A percentile compares a stretch with the other conserved stretches of the same genome.
Evolutionary conservation across 1,140 invertebrate species (phyloP).

Genomic region (Dolichoris vasculosae): DNA sequence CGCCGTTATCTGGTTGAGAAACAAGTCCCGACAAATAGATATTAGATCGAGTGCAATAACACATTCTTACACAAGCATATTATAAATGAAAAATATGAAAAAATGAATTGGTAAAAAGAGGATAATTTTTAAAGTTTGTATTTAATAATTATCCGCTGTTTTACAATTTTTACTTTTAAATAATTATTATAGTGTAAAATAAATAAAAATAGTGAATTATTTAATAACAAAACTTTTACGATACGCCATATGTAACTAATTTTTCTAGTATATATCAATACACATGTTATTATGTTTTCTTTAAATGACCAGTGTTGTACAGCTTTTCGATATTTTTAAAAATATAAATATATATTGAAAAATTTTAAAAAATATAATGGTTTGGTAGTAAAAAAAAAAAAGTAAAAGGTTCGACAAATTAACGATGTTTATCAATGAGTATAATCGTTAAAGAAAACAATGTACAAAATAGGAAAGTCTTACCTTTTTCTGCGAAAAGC

Average conservation of each 20-base stretch:
- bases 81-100: slow-evolving; percentile 19
- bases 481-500: slow-evolving; percentile 48
- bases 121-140: slow-evolving; percentile 9
- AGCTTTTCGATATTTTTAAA: slow-evolving; percentile 39
- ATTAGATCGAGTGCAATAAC: slow-evolving; percentile 38
- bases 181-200: slow-evolving; percentile 15
- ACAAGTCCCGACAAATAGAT: too few relatives aligned
- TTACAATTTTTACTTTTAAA: slow-evolving; percentile 11
- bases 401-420: slow-evolving; percentile 28
- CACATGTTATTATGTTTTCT: slow-evolving; percentile 21
- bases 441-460: slow-evolving; percentile 39
- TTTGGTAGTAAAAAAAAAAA: slow-evolving; percentile 15
- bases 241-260: slow-evolving; percentile 25
- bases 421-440: slow-evolving; percentile 31
- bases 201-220: slow-evolving; percentile 16
- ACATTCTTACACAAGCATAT: slow-evolving; percentile 4
- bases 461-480: slow-evolving; percentile 51
- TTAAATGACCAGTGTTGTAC: slow-evolving; percentile 37
- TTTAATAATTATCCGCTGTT: neutral
- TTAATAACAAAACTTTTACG: slow-evolving; percentile 17
- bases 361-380: slow-evolving; percentile 13
- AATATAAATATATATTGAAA: slow-evolving; percentile 19
- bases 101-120: slow-evolving; percentile 24
- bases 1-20: too few relatives aligned
- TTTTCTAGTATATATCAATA: slow-evolving; percentile 27